phyloP scores from a whole-genome alignment of 2,797 vertebrate genomes.

The Urosaurus nigricauda region DNA sequence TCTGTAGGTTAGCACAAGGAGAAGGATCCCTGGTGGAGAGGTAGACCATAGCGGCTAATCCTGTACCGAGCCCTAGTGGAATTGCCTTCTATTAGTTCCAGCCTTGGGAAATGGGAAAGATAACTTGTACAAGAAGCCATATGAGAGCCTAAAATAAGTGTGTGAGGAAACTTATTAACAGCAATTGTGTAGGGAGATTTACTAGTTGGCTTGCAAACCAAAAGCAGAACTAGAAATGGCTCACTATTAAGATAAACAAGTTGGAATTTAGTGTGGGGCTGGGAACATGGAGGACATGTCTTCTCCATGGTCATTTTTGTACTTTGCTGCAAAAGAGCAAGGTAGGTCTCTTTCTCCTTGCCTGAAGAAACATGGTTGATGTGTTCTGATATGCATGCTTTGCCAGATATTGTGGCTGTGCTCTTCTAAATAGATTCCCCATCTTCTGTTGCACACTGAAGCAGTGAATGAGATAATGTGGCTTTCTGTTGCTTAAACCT shows the following conservation, averaged over 20 bases:
- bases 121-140: not conserved
- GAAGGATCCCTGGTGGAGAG: not conserved
- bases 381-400: not conserved
- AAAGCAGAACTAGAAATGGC: not conserved
- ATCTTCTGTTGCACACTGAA: not conserved
- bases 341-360: not conserved
- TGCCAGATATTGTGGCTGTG: not conserved
- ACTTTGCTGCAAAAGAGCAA: not conserved
- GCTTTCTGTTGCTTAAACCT: not conserved
- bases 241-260: too few species aligned
- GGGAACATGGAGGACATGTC: not conserved
- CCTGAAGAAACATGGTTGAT: not conserved
- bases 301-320: not conserved
- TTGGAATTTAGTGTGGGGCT: not conserved
- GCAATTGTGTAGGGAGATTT: not conserved
- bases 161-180: constrained; percentile 2
- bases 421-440: not conserved
- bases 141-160: constrained; percentile 1
- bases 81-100: not conserved
- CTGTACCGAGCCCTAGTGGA: not conserved
- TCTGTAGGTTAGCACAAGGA: not conserved
- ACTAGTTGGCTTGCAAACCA: not conserved
- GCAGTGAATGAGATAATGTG: not conserved
- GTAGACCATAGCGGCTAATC: not conserved
- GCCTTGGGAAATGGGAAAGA: not conserved